Conservation (phyloP, 2,113 vertebrate species). For the Sardina pilchardus region DNA sequence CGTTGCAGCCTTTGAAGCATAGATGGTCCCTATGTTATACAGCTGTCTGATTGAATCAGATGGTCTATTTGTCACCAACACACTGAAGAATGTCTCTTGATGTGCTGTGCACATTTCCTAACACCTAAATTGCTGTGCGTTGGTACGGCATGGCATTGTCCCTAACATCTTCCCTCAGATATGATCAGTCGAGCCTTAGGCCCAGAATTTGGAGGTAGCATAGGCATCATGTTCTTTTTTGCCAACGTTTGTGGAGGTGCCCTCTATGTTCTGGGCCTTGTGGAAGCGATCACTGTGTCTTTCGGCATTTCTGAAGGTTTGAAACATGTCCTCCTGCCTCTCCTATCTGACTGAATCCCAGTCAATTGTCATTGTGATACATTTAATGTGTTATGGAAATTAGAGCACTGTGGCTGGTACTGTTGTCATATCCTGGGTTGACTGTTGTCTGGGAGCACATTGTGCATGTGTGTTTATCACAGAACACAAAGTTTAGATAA, state of each 20-base stretch:
- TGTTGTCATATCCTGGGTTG: too few species aligned
- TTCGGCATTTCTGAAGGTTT: constrained; percentile 38
- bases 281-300: constrained; percentile 69
- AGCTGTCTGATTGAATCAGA: too few species aligned
- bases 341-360: not conserved
- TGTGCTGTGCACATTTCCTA: not conserved
- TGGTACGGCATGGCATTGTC: not conserved
- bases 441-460: too few species aligned
- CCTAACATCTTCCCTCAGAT: constrained; percentile 53
- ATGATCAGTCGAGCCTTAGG: constrained; percentile 75
- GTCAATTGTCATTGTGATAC: not conserved
- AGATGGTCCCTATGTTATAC: not conserved
- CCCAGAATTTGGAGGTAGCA: constrained; percentile 72
- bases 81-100: not conserved
- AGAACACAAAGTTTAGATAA: too few species aligned
- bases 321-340: not conserved
- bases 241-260: constrained; percentile 69
- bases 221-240: constrained; percentile 71
- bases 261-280: constrained; percentile 68
- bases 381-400: too few species aligned
- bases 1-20: not conserved
- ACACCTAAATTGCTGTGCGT: too few species aligned
- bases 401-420: too few species aligned
- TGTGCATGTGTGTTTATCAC: too few species aligned
- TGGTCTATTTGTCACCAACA: not conserved